Evolutionary conservation across 2,888 invertebrate species (phyloP).

Genomic region (Oeneis ivallda): DNA sequence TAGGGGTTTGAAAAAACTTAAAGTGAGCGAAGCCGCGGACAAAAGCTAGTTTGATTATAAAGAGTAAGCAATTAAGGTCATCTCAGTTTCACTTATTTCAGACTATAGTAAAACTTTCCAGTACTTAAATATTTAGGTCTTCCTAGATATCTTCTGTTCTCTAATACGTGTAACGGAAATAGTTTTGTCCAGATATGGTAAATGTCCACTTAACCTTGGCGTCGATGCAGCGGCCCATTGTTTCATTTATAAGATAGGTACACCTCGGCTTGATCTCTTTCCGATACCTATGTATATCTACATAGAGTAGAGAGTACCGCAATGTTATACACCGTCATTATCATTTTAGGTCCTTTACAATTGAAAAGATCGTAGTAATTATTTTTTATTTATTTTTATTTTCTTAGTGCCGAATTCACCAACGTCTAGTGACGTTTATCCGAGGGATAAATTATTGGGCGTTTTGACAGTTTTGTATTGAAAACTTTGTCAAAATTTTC

Average conservation of each 20-base stretch:
- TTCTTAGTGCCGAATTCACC: no score
- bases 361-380: no score
- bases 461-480: no score
- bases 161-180: slow-evolving; percentile 9
- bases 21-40: no score
- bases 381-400: no score
- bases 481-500: no score
- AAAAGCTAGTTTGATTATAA: no score
- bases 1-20: no score
- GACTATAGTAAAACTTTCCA: not conserved
- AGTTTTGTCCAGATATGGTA: slow-evolving; percentile 29
- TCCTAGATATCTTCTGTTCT: not conserved
- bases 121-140: not conserved
- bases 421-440: no score
- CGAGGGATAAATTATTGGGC: no score
- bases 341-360: not conserved
- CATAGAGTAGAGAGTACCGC: not conserved
- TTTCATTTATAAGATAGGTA: slow-evolving; percentile 31
- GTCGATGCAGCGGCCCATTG: slow-evolving; percentile 32
- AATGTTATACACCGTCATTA: not conserved
- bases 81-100: no score
- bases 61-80: no score
- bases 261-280: slow-evolving; percentile 22
- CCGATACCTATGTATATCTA: not conserved
- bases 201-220: slow-evolving; percentile 34